Conservation (phyloP, 2,888 invertebrate species). For the Pimpla rufipes region DNA sequence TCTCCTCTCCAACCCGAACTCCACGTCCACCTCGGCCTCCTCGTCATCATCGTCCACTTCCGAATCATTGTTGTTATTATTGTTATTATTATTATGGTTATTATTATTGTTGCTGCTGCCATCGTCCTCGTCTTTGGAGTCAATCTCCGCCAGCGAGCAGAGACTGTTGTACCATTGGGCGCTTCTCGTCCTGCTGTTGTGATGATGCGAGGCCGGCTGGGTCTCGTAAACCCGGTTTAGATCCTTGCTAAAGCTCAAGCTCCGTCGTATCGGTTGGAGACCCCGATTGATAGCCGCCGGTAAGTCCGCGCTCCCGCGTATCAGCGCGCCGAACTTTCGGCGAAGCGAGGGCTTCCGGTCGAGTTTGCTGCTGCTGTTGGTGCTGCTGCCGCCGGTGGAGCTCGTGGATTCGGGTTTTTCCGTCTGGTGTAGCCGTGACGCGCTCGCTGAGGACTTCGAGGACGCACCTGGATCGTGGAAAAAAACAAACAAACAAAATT, state of each 20-base stretch:
- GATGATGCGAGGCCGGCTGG: slow-evolving; percentile 59
- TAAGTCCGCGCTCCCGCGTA: slow-evolving; percentile 81
- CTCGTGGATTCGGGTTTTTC: slow-evolving; percentile 38
- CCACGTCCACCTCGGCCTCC: slow-evolving; percentile 52
- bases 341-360: slow-evolving; percentile 80
- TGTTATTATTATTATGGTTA: slow-evolving; percentile 22
- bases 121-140: slow-evolving; percentile 71
- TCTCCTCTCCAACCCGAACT: slow-evolving; percentile 14
- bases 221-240: slow-evolving; percentile 75
- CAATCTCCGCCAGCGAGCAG: slow-evolving; percentile 80
- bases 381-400: slow-evolving; percentile 25
- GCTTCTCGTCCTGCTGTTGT: slow-evolving; percentile 74
- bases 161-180: slow-evolving; percentile 83
- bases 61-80: slow-evolving; percentile 37
- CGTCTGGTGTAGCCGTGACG: slow-evolving; percentile 1
- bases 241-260: slow-evolving; percentile 82
- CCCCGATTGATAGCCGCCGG: slow-evolving; percentile 82
- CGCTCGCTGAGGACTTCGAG: slow-evolving; percentile 25
- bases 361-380: slow-evolving; percentile 68
- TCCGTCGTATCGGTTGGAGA: slow-evolving; percentile 81
- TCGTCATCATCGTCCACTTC: slow-evolving; percentile 63
- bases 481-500: slow-evolving; percentile 17
- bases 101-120: slow-evolving; percentile 18
- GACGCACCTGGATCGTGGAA: slow-evolving; percentile 21
- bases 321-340: slow-evolving; percentile 79